These are phyloP conservation scores for Itoplectis maculator DNA, from an alignment of 2,888 invertebrate genomes.

Conservation along the genomic window DNA sequence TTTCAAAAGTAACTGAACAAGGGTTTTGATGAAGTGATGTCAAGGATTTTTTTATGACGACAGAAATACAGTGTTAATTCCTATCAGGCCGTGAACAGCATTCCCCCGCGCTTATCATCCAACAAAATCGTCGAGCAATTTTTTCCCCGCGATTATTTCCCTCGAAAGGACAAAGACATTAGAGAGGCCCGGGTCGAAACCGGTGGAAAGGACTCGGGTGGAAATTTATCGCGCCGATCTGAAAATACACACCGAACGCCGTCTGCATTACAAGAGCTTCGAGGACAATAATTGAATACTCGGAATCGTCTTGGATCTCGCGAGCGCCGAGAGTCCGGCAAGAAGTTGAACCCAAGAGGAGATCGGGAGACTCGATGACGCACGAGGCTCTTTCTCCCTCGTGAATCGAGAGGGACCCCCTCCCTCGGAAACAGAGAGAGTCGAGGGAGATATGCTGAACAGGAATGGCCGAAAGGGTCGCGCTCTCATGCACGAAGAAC, in stretches of 20 bases:
- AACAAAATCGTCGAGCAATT: not conserved
- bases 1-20: no score
- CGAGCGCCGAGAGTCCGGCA: conserved; percentile 21
- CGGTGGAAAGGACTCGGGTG: not conserved
- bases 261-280: conserved; percentile 27
- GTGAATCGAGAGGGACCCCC: no score
- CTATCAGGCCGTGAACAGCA: no score
- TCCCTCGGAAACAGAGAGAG: conserved; percentile 9
- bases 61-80: not conserved
- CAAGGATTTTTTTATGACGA: not conserved
- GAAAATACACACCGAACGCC: conserved; percentile 7
- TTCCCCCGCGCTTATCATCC: not conserved
- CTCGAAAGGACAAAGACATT: not conserved
- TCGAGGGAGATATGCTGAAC: conserved; percentile 33
- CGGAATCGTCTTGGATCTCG: conserved; percentile 34
- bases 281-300: conserved; percentile 40
- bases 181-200: not conserved
- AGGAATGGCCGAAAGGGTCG: conserved; percentile 23
- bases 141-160: not conserved
- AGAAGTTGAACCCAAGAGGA: conserved; percentile 36
- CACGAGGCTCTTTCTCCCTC: no score
- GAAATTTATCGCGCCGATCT: not conserved
- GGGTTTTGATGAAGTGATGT: no score
- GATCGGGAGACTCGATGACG: conserved; percentile 31
- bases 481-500: not conserved